Percentiles rank a stretch among this genome's conserved stretches.
These are phyloP conservation scores for Catharus ustulatus DNA, from an alignment of 2,797 vertebrate genomes.

Conservation along the genomic window DNA sequence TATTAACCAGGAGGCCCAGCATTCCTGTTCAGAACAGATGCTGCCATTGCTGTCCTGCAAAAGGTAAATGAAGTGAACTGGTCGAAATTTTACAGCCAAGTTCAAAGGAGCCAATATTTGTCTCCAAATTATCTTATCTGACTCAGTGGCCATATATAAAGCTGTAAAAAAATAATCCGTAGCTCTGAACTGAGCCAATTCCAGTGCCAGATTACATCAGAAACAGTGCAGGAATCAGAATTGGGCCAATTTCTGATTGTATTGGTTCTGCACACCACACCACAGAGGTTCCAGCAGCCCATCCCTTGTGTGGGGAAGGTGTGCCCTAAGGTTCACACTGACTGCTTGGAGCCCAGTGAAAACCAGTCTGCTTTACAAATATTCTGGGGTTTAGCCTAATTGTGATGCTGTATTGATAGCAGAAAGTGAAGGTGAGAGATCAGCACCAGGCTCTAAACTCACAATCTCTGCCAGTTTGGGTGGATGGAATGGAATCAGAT, in stretches of 20 bases:
- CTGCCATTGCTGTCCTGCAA: accelerated
- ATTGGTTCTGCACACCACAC: accelerated
- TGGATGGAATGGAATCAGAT: neutral
- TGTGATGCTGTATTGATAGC: neutral
- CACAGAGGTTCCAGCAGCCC: neutral
- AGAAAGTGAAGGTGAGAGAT: neutral
- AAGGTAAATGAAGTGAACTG: neutral
- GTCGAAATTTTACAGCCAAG: neutral
- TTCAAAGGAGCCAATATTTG: neutral
- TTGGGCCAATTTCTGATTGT: neutral
- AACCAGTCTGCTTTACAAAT: neutral
- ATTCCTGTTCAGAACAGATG: neutral
- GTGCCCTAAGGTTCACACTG: neutral
- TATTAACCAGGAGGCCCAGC: neutral
- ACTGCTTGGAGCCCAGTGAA: neutral
- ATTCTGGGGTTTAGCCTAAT: neutral
- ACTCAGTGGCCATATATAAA: neutral
- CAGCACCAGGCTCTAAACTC: neutral
- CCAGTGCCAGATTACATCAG: neutral
- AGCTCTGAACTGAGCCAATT: neutral
- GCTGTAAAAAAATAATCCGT: neutral
- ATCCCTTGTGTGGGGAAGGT: accelerated
- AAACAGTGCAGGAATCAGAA: neutral
- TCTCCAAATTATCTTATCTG: neutral
- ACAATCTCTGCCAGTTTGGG: neutral